phyloP scores from a whole-genome alignment of 1,140 invertebrate genomes.

The Mya arenaria region DNA sequence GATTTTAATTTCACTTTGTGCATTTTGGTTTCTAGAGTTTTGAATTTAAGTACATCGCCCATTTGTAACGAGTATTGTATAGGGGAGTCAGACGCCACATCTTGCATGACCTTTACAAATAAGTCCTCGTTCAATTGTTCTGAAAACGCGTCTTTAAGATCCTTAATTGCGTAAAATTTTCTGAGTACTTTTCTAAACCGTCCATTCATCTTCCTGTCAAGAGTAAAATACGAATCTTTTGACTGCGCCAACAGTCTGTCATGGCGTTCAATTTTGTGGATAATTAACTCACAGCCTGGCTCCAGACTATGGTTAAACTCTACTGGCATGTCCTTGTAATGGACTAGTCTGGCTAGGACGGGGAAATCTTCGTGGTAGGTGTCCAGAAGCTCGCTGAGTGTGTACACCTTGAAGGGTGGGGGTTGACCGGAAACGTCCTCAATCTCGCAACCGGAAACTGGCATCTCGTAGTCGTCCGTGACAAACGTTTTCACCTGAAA shows the following conservation, averaged over 20 bases:
- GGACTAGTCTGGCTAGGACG: slow-evolving; percentile 42
- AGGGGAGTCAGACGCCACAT: slow-evolving; percentile 49
- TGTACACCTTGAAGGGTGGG: slow-evolving; percentile 26
- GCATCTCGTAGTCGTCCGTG: slow-evolving; percentile 38
- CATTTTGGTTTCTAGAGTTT: slow-evolving; percentile 39
- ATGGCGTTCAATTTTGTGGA: slow-evolving; percentile 43
- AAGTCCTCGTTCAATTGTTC: slow-evolving; percentile 18
- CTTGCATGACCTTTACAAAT: slow-evolving; percentile 43
- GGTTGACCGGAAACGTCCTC: not conserved
- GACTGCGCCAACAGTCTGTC: slow-evolving; percentile 49
- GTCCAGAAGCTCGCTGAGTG: slow-evolving; percentile 46
- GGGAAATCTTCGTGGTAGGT: slow-evolving; percentile 50
- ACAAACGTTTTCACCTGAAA: slow-evolving; percentile 22
- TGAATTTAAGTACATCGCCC: slow-evolving; percentile 50
- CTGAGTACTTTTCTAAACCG: slow-evolving; percentile 37
- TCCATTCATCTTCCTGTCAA: slow-evolving; percentile 23
- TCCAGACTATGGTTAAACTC: slow-evolving; percentile 41
- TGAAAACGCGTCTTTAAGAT: slow-evolving; percentile 5
- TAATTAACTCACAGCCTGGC: slow-evolving; percentile 25
- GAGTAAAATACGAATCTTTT: slow-evolving; percentile 28
- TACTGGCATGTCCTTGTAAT: slow-evolving; percentile 53
- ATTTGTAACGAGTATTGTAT: slow-evolving; percentile 36
- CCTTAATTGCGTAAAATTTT: slow-evolving; percentile 18
- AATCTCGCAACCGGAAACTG: not conserved
- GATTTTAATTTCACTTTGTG: slow-evolving; percentile 49